Percentiles rank a stretch among this genome's conserved stretches.
Conservation (phyloP, 2,797 vertebrate genomes). For the Discoglossus pictus region DNA sequence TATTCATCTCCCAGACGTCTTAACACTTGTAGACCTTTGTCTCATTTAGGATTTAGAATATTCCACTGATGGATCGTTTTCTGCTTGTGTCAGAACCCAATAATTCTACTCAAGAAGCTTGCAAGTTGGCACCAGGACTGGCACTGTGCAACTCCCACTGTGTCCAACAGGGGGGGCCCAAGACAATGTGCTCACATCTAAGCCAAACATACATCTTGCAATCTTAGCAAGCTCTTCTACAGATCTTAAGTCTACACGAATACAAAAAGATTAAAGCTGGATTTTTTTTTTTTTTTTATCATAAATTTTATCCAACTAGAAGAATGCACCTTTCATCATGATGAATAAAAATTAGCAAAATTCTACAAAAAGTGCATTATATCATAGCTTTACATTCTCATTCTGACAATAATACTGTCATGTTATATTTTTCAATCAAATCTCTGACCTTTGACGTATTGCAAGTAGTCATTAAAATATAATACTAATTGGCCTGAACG, state of each 20-base stretch:
- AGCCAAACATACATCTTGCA: constrained; percentile 57
- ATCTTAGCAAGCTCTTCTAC: constrained; percentile 65
- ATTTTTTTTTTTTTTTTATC: constrained; percentile 50
- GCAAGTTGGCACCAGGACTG: constrained; percentile 50
- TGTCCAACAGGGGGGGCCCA: constrained; percentile 72
- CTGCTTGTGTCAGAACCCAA: constrained; percentile 18
- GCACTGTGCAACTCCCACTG: constrained; percentile 54
- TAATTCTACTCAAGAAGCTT: constrained; percentile 45
- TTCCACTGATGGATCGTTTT: constrained; percentile 14
- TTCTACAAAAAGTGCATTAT: too few species aligned
- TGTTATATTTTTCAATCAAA: too few species aligned
- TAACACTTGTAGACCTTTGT: constrained; percentile 23
- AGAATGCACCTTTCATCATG: too few species aligned
- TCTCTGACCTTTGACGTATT: too few species aligned
- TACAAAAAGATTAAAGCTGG: constrained; percentile 75
- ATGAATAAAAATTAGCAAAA: too few species aligned
- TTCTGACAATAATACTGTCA: too few species aligned
- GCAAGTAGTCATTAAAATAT: too few species aligned
- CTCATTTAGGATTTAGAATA: constrained; percentile 38
- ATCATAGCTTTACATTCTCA: too few species aligned
- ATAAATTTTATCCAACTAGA: constrained; percentile 68
- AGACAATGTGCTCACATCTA: constrained; percentile 59
- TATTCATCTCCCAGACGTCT: constrained; percentile 10
- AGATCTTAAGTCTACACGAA: constrained; percentile 68
- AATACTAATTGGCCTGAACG: too few species aligned